These are phyloP conservation scores for Phainopepla nitens DNA, from an alignment of 2,113 vertebrate genomes.

Conservation along the genomic window DNA sequence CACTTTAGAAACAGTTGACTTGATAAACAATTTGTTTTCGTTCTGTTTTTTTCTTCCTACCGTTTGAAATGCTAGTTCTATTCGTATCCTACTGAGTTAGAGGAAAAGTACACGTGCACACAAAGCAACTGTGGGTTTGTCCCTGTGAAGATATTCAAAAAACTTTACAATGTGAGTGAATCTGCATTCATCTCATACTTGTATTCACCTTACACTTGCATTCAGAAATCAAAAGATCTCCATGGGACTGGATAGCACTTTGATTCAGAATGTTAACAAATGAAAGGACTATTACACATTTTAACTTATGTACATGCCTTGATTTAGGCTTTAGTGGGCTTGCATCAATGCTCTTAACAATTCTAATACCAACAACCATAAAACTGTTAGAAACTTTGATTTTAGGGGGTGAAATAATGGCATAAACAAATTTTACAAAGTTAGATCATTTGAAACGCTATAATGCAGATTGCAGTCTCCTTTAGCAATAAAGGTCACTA, in stretches of 20 bases:
- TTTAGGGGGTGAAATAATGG: background rate
- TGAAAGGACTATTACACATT: background rate
- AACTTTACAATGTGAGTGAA: background rate
- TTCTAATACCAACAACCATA: background rate
- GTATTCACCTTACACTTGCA: background rate
- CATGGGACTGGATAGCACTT: background rate
- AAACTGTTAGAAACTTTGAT: background rate
- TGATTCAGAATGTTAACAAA: background rate
- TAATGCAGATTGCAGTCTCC: background rate
- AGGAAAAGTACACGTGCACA: background rate
- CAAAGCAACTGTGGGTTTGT: background rate
- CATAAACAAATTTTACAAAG: background rate
- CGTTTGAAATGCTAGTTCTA: background rate
- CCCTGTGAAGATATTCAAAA: background rate
- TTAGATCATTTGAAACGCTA: background rate
- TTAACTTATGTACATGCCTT: background rate
- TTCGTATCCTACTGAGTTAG: background rate
- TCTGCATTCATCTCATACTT: background rate
- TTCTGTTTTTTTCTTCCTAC: rapidly evolving
- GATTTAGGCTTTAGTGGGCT: background rate
- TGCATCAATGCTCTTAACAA: background rate
- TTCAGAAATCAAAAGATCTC: background rate
- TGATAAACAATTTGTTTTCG: background rate
- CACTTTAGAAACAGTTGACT: background rate
- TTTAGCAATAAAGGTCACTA: background rate